phyloP scores from a whole-genome alignment of 2,888 invertebrate genomes.

The Malthinus seriepunctatus region DNA sequence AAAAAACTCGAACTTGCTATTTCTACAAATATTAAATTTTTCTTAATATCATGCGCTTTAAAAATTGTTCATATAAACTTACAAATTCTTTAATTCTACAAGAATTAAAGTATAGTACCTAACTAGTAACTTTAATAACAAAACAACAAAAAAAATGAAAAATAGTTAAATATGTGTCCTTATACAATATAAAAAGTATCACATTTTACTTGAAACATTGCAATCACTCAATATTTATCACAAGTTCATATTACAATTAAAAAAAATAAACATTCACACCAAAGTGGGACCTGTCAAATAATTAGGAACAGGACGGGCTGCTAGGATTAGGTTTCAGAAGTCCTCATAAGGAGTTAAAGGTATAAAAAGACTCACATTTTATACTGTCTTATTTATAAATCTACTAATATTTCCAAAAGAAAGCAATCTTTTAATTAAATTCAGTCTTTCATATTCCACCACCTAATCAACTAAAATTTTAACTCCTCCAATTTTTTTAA shows the following conservation, averaged over 20 bases:
- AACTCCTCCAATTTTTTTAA: too few species aligned
- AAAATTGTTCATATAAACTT: too few species aligned
- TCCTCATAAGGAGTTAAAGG: slow-evolving; percentile 49
- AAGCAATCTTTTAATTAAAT: not conserved
- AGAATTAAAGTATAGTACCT: not conserved
- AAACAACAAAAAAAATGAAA: not conserved
- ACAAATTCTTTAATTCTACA: too few species aligned
- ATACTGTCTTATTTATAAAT: not conserved
- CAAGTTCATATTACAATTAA: slow-evolving; percentile 39
- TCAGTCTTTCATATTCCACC: too few species aligned
- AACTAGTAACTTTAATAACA: slow-evolving; percentile 1
- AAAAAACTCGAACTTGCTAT: too few species aligned
- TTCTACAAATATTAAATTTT: too few species aligned
- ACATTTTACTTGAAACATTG: slow-evolving; percentile 46
- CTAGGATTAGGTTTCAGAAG: slow-evolving; percentile 51
- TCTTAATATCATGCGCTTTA: too few species aligned
- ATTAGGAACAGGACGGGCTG: slow-evolving; percentile 36
- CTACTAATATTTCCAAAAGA: slow-evolving; percentile 23
- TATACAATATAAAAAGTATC: slow-evolving; percentile 41
- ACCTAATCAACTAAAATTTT: too few species aligned
- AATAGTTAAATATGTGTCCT: slow-evolving; percentile 1
- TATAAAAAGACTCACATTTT: slow-evolving; percentile 26
- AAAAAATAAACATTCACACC: slow-evolving; percentile 11
- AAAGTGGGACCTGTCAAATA: slow-evolving; percentile 32
- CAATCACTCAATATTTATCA: slow-evolving; percentile 51